Evolutionary conservation across 2,888 invertebrate species (phyloP).

Genomic region (Brachyopa scutellaris): DNA sequence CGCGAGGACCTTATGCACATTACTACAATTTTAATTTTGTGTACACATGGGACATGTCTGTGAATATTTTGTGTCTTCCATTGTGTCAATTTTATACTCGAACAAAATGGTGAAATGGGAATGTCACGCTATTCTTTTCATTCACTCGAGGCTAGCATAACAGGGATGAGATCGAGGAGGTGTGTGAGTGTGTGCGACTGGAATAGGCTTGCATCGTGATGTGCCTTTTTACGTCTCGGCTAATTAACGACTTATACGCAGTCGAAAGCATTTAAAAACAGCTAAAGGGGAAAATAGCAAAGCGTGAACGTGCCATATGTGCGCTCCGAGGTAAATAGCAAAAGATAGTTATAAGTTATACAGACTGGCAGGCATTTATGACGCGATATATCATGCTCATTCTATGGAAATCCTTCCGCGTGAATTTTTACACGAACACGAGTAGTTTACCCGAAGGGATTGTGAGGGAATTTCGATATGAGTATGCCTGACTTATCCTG

Average conservation of each 20-base stretch:
- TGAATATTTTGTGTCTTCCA: conserved; percentile 28
- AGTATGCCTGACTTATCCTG: too few species aligned
- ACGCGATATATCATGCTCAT: neutral
- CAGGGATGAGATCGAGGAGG: conserved; percentile 3
- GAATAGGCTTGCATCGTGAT: conserved; percentile 22
- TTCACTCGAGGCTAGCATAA: conserved; percentile 11
- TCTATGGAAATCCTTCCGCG: conserved; percentile 5
- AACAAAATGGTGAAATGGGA: conserved; percentile 25
- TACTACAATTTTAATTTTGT: conserved; percentile 47
- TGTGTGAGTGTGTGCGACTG: conserved; percentile 1
- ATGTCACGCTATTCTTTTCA: conserved; percentile 49
- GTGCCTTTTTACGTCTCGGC: conserved; percentile 45
- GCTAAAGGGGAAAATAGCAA: conserved; percentile 19
- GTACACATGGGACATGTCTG: conserved; percentile 44
- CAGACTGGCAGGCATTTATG: conserved; percentile 12
- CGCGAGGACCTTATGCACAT: conserved; percentile 8
- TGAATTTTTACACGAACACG: conserved; percentile 13
- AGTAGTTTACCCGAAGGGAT: conserved; percentile 15
- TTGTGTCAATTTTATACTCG: conserved; percentile 18
- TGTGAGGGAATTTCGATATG: conserved; percentile 40
- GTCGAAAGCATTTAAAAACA: conserved; percentile 55
- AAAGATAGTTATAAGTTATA: conserved; percentile 34
- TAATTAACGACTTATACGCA: conserved; percentile 52
- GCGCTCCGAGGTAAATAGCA: conserved; percentile 24
- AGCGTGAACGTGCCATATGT: conserved; percentile 41